These are phyloP conservation scores for Patella vulgata DNA, from an alignment of 1,140 invertebrate genomes.

Conservation along the genomic window DNA sequence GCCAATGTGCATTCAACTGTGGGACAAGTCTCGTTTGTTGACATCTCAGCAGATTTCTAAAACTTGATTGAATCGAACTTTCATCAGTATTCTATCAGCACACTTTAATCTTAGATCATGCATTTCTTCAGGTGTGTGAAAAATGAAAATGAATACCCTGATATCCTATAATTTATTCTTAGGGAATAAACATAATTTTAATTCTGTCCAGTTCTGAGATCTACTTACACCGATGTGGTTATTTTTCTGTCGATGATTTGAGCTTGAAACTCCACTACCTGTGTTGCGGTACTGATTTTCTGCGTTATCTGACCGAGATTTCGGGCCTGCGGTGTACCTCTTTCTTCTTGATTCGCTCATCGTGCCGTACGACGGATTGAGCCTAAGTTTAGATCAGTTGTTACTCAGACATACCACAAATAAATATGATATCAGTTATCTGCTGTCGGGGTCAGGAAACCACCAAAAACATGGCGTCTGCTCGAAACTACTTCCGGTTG, in stretches of 20 bases:
- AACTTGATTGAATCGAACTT: too few relatives aligned
- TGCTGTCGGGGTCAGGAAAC: not conserved
- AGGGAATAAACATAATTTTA: too few relatives aligned
- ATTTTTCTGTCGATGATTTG: conserved; percentile 26
- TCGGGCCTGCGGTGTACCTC: conserved; percentile 35
- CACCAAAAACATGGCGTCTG: conserved; percentile 6
- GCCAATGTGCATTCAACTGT: too few relatives aligned
- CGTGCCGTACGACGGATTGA: conserved; percentile 26
- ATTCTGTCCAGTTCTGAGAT: too few relatives aligned
- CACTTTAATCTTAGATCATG: too few relatives aligned
- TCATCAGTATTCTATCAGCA: too few relatives aligned
- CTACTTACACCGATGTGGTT: conserved; percentile 38
- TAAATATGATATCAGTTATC: conserved; percentile 31
- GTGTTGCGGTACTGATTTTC: conserved; percentile 36
- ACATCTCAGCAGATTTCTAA: too few relatives aligned
- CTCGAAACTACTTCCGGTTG: not conserved
- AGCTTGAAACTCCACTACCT: conserved; percentile 22
- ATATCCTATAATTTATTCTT: too few relatives aligned
- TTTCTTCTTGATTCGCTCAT: conserved; percentile 58
- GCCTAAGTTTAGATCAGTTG: conserved; percentile 21
- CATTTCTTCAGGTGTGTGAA: too few relatives aligned
- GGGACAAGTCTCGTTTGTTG: too few relatives aligned
- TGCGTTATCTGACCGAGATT: conserved; percentile 44
- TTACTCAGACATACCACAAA: conserved; percentile 38
- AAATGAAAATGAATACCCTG: too few relatives aligned